Base-by-base conservation (phyloP, 2,797 vertebrate species). In the Anabacerthia variegaticeps region DNA sequence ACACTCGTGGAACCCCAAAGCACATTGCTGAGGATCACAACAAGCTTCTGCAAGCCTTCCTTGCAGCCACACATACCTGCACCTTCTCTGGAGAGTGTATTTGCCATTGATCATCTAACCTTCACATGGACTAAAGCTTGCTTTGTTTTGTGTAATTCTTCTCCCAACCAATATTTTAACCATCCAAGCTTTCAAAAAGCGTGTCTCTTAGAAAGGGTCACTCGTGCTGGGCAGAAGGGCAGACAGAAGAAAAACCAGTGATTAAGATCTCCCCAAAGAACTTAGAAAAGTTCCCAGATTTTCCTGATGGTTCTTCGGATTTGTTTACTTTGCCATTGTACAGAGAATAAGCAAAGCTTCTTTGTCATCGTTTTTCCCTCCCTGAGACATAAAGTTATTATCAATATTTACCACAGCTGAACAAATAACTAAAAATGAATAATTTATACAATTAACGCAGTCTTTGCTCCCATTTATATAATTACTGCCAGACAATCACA, bases 361-460 rank as follows among this genome's bases (percentile, higher is more conserved):
- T 67, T 81, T 83, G 78, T 85, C 81, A 83, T 85, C 36, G 5
- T 80, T 94, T 85, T 88, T 94, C 28, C 32, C 37, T 89, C 52
- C 20, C 56, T 28, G 61, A 83, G 81, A 93, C 85, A 83, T 39
- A 66, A 68, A 76, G 68, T 48, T 77, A 87, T 88, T 85, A 93
- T 80, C 75, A 61, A 61, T 72, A 51, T 65, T 92, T 92, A 36
- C 12, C 12, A 26, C 51, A 72, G 62, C 52, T 14, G 3, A 92
- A 79, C 34, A 93, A 96, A 92, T 91, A 68, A 93, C 92, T 90
- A 80, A 92, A 86, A 92, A 77, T 91, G 37, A 93, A 93, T 96
- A 88, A 95, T 96, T 96, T 91, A 93, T 92, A 87, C 37, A 88
- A 89, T 92, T 95, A 95, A 92, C 78, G 32, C 39, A 69, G 58